phyloP scores from a whole-genome alignment of 1,140 invertebrate species.

The Streblospio benedicti region DNA sequence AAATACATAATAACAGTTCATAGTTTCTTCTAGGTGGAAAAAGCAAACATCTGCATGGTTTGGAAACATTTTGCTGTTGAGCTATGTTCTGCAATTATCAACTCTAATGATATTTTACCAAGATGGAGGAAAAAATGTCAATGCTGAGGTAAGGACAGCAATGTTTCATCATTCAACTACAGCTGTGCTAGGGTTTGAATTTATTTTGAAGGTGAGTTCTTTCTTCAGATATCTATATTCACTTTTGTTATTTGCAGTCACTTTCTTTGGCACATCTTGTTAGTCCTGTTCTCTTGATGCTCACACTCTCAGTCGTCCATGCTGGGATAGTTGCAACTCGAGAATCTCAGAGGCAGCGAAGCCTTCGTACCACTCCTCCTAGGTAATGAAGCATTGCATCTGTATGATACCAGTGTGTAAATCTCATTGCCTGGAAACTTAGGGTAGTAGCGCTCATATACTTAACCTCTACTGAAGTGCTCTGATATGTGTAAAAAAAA shows the following conservation, averaged over 20 bases:
- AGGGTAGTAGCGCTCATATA: too few relatives aligned
- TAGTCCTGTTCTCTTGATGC: conserved; percentile 1
- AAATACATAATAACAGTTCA: not conserved
- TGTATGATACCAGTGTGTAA: too few relatives aligned
- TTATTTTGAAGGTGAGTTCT: too few relatives aligned
- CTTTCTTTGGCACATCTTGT: not conserved
- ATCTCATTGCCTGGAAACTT: too few relatives aligned
- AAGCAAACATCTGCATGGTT: not conserved
- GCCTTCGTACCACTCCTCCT: too few relatives aligned
- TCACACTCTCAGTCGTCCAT: not conserved
- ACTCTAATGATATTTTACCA: not conserved
- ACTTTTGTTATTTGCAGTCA: not conserved
- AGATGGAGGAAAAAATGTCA: not conserved
- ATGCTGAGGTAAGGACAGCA: not conserved
- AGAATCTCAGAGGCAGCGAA: not conserved
- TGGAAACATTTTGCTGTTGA: not conserved
- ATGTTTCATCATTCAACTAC: too few relatives aligned
- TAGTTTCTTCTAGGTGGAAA: conserved; percentile 17
- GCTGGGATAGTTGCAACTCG: not conserved
- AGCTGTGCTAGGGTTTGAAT: too few relatives aligned
- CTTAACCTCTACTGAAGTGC: too few relatives aligned
- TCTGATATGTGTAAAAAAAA: too few relatives aligned
- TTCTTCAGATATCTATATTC: too few relatives aligned
- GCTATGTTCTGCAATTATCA: not conserved
- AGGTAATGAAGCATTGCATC: too few relatives aligned